Conservation (phyloP, 2,888 invertebrate species). For the Meghimatium bilineatum region DNA sequence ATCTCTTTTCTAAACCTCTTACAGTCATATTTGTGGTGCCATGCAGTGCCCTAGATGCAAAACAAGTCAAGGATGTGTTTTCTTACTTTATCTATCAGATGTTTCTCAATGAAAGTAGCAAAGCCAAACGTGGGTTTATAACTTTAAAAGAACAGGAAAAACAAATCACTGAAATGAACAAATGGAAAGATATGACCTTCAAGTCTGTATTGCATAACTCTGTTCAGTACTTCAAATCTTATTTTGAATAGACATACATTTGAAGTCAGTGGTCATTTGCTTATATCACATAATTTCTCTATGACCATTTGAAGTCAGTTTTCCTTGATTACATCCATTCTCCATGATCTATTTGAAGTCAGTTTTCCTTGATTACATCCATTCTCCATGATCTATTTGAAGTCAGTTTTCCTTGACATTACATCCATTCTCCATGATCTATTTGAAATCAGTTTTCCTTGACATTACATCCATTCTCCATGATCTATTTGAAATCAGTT, state of each 20-base stretch:
- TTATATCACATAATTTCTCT: too few relatives aligned
- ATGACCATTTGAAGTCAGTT: too few relatives aligned
- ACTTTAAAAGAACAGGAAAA: slow-evolving; percentile 1
- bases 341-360: too few relatives aligned
- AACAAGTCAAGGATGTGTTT: not conserved
- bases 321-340: too few relatives aligned
- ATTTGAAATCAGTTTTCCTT: too few relatives aligned
- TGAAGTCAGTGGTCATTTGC: not conserved
- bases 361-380: too few relatives aligned
- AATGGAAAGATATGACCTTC: too few relatives aligned
- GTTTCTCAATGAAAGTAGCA: not conserved
- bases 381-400: too few relatives aligned
- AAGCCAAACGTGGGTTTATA: not conserved
- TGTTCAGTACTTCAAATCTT: not conserved
- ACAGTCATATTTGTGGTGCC: not conserved
- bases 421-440: too few relatives aligned
- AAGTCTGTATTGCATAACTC: not conserved
- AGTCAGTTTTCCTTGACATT: too few relatives aligned
- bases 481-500: too few relatives aligned
- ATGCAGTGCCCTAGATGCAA: not conserved
- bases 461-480: too few relatives aligned
- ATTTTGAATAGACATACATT: not conserved
- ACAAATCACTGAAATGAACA: not conserved
- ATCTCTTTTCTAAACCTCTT: not conserved
- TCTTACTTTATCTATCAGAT: not conserved